Conservation (phyloP, 2,797 vertebrate genomes). For the Neosalanx taihuensis region DNA sequence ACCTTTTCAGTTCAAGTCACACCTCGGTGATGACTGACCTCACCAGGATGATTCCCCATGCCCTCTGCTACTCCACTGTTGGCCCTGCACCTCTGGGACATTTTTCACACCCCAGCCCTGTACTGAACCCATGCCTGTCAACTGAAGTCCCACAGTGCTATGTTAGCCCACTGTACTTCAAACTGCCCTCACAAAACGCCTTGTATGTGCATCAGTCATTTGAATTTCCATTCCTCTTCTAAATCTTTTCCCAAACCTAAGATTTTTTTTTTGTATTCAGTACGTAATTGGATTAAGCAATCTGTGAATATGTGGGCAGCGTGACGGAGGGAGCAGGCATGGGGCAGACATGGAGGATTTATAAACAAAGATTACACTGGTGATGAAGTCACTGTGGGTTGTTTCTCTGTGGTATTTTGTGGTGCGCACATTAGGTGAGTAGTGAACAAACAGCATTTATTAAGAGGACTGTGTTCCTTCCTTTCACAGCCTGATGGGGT, state of each 20-base stretch:
- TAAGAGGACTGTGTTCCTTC: slow-evolving; percentile 82
- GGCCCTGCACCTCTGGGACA: neutral
- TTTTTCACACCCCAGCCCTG: neutral
- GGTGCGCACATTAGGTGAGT: neutral
- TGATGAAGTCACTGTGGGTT: neutral
- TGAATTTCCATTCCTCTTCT: too few species aligned
- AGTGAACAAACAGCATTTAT: slow-evolving; percentile 70
- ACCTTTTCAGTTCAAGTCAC: slow-evolving; percentile 1
- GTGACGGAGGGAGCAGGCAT: too few species aligned
- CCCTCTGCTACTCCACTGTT: neutral
- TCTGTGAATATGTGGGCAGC: slow-evolving; percentile 15
- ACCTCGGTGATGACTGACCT: neutral
- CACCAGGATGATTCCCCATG: neutral
- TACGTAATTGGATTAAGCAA: too few species aligned
- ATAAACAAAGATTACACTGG: neutral
- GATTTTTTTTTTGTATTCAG: too few species aligned
- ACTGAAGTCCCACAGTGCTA: neutral
- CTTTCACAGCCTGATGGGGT: slow-evolving; percentile 91
- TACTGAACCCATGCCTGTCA: neutral
- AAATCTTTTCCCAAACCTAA: too few species aligned
- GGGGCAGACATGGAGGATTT: neutral
- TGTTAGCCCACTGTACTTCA: neutral
- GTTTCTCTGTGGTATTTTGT: neutral
- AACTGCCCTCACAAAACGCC: too few species aligned
- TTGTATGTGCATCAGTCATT: too few species aligned